Evolutionary conservation across 2,113 vertebrate genomes (phyloP), one percentile per base, ranked within the genome.

Genomic region (Nycticebus coucang): DNA sequence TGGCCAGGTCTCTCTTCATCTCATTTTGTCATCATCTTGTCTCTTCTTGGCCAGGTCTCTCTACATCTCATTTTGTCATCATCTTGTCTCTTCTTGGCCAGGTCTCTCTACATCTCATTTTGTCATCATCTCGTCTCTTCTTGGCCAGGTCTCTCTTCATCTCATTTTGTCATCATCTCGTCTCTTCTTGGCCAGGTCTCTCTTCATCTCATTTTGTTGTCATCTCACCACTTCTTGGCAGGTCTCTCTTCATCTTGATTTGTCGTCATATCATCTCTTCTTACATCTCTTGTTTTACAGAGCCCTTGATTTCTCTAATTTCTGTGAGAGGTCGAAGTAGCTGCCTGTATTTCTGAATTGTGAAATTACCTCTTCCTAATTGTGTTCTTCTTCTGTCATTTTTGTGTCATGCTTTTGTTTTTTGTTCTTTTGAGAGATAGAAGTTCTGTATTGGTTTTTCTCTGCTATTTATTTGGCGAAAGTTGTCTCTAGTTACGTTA

Each of bases 301-400:
- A 59, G 35, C 74, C 21, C n/a, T 86, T 91, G 35, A 60, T 68
- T 87, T 90, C 8, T 90, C 15, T 93, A n/a, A 86, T 62, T 89
- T 86, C 50, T 28, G 59, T 75, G 35, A 35, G 37, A 69, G 64
- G 30, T 41, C 66, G 68, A 24, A 37, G 5, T 41, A 95, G 33
- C 77, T 68, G 45, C 45, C 45, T 50, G 9, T 50, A 68, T 74
- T 95, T 91, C 64, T 37, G 69, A 81, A 50, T 18, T 28, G 41
- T 77, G 26, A 77, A 81, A 71, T 81, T 35, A 50, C 64, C 22
- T 81, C 1, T 77, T 85, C 22, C 6, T 41, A n/a, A 26, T 62
- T 81, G 4, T 82, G 5, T 41, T 62, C 11, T 71, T 86, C 77
- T 33, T 37, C 41, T 79, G 55, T n/a, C 22, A 57, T 64, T 83